phyloP scores from a whole-genome alignment of 1,140 invertebrate species.

The Episyrphus balteatus region DNA sequence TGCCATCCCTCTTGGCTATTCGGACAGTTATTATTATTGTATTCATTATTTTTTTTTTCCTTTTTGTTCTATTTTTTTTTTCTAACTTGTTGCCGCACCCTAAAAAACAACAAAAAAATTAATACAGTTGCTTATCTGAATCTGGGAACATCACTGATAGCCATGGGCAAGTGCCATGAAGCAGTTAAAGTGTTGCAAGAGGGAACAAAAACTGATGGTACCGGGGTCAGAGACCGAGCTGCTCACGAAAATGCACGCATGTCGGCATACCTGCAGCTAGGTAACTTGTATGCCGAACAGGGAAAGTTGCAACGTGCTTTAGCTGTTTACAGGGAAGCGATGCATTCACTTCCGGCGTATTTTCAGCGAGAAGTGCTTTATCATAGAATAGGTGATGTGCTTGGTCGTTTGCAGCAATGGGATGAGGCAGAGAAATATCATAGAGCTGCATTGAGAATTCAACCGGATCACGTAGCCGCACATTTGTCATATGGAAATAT shows the following conservation, averaged over 20 bases:
- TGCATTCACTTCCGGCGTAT: slow-evolving; percentile 68
- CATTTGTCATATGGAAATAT: slow-evolving; percentile 87
- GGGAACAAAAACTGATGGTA: slow-evolving; percentile 73
- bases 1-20: not conserved
- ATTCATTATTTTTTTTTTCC: not conserved
- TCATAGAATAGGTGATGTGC: slow-evolving; percentile 57
- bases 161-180: slow-evolving; percentile 68
- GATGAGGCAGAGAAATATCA: slow-evolving; percentile 76
- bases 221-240: slow-evolving; percentile 75
- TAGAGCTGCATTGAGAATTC: slow-evolving; percentile 62
- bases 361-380: slow-evolving; percentile 54
- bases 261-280: slow-evolving; percentile 83
- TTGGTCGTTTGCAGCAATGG: slow-evolving; percentile 66
- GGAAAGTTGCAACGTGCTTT: slow-evolving; percentile 73
- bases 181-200: slow-evolving; percentile 71
- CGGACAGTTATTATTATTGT: not conserved
- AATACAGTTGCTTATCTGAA: slow-evolving; percentile 90
- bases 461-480: slow-evolving; percentile 78
- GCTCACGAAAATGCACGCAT: slow-evolving; percentile 83
- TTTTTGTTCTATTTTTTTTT: no score
- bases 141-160: slow-evolving; percentile 75
- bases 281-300: slow-evolving; percentile 78
- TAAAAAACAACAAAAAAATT: not conserved
- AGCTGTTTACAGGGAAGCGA: slow-evolving; percentile 78
- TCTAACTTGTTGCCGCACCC: not conserved